These are phyloP conservation scores for Forbesichthys agassizii DNA, from an alignment of 2,113 vertebrate species.

Conservation along the genomic window DNA sequence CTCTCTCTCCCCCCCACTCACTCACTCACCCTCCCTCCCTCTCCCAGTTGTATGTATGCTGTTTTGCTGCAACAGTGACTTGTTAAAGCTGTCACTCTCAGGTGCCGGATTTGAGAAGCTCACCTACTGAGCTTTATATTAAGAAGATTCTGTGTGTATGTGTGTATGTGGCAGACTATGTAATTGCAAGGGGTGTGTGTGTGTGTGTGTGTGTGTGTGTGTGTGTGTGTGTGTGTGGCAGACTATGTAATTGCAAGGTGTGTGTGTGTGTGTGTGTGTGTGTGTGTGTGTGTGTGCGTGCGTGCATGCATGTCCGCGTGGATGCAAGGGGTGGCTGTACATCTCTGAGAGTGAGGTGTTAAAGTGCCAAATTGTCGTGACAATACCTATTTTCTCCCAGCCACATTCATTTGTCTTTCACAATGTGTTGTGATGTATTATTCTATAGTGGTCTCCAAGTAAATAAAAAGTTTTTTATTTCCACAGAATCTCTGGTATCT, in stretches of 20 bases:
- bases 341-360: not conserved
- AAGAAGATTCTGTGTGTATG: not conserved
- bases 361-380: not conserved
- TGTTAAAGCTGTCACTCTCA: not conserved
- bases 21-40: not conserved
- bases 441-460: not conserved
- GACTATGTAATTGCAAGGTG: not conserved
- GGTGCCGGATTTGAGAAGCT: conserved; percentile 2
- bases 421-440: not conserved
- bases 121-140: not conserved
- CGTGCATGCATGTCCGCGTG: not conserved
- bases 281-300: conserved; percentile 5
- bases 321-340: not conserved
- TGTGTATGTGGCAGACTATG: not conserved
- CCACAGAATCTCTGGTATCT: too few relatives aligned
- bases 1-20: not conserved
- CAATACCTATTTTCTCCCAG: too few relatives aligned
- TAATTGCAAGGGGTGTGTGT: not conserved
- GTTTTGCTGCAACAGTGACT: not conserved
- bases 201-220: too few relatives aligned
- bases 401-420: too few relatives aligned
- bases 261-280: conserved; percentile 11
- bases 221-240: conserved; percentile 4
- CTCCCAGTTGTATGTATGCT: not conserved
- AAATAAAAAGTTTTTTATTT: too few relatives aligned